Evolutionary conservation across 1,140 invertebrate species (phyloP), one percentile per base, ranked within the genome.

Genomic region (Heliothis virescens): DNA sequence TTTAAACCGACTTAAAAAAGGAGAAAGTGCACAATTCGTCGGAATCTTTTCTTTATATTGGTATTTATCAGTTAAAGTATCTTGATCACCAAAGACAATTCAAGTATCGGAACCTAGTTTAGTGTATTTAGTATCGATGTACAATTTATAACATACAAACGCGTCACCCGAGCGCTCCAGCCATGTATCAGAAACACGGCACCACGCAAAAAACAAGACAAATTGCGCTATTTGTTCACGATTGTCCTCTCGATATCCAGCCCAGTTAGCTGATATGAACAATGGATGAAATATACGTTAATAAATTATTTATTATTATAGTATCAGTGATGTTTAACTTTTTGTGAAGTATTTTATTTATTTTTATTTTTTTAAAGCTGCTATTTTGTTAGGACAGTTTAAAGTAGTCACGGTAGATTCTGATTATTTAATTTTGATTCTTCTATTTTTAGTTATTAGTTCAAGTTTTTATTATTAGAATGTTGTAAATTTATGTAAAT

Each of bases 151-250:
- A n/a, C 26, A 11, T 41, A 63, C 41, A 11, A 47, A 72, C 59
- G 21, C 26, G 47, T 41, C 50, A 62, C 13, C 11, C 55, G 11
- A 57, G 74, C 72, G 29, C 52, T 13, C 48, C 15, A 53, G 4
- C 87, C 11, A 50, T 90, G 80, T 82, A 88, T 89, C 72, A 62
- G n/a, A 53, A 60, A 34, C 29, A 65, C 73, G 47, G 74, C 53
- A 21, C 81, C 60, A 62, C 62, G 83, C 89, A 92, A 90, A 92
- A 91, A 91, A 92, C 86, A 91, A 91, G 90, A 92, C 89, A 91
- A 92, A 92, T 90, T 85, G 81, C 85, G 86, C 87, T 90, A 89
- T 92, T 92, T 89, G 91, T 91, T 87, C 79, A 82, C 89, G 91
- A 89, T 89, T 89, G 87, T 82, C 63, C 82, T 75, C 50, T 83